Evolutionary conservation across 2,113 vertebrate species (phyloP), one percentile per base, ranked within the genome.

Genomic region (Peromyscus californicus): DNA sequence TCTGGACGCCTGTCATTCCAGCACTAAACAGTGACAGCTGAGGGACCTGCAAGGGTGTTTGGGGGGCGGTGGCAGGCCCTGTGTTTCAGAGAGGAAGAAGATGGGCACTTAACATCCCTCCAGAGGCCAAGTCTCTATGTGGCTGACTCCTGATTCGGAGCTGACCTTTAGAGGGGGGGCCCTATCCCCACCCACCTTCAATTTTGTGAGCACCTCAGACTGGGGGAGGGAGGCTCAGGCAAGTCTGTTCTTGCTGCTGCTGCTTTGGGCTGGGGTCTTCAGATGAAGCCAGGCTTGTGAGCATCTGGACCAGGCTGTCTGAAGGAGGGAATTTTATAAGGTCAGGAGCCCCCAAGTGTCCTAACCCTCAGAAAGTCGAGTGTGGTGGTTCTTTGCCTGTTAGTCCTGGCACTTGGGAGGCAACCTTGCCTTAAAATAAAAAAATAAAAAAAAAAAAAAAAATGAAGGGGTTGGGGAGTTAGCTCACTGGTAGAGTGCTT

Each of bases 1-100:
- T 82, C 94, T 5, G 65, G 93, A 94, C 51, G 84, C 91, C 92
- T 80, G 85, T 90, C 96, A 97, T 97, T 96, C 96, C 97, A 97
- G 96, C 69, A 33, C 97, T 95, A 72, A 90, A 92, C 91, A 76
- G 93, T 91, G 74, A 97, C 96, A 98, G 97, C 97, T 98, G 97
- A 96, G 91, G 57, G 94, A 54, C 78, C 94, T 79, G 76, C 51
- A 76, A 69, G 82, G 94, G 84, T 15, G 11, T 22, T 65, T 91
- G 63, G 74, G 39, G 7, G 1, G 31, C 1, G 90, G 63, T 33
- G 63, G 75, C 7, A n/a, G 39, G 21, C 72, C 79, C n/a, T 78
- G 89, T 31, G 61, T 67, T 65, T 61, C 61, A 67, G 67, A 93
- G 16, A 69, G 63, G 87, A 48, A 83, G 87, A 87, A 69, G 88